A percentile compares a stretch with the other conserved stretches of the same genome.
These are phyloP conservation scores for Cathartes aura DNA, from an alignment of 2,113 vertebrate species.

Conservation along the genomic window DNA sequence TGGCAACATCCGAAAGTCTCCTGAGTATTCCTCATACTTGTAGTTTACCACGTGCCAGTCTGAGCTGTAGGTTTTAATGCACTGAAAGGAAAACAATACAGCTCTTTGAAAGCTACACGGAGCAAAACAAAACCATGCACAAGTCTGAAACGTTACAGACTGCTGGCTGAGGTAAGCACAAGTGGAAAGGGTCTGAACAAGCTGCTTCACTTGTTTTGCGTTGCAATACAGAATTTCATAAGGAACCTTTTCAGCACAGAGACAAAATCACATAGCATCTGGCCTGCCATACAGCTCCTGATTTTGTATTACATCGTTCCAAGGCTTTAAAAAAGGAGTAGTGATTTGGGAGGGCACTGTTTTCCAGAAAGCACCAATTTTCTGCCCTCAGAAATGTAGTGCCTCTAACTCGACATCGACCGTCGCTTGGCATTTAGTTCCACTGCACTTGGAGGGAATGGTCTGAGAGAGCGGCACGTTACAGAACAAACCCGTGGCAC, in stretches of 20 bases:
- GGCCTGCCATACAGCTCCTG: not conserved
- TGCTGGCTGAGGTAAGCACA: not conserved
- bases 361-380: not conserved
- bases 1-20: conserved; percentile 94
- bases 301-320: not conserved
- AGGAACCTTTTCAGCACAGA: not conserved
- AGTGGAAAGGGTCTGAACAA: not conserved
- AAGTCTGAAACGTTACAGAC: not conserved
- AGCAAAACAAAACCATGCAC: not conserved
- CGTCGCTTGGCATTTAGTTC: fast-evolving
- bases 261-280: not conserved
- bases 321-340: not conserved
- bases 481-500: not conserved
- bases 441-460: not conserved
- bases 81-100: conserved; percentile 80
- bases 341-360: not conserved
- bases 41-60: conserved; percentile 95
- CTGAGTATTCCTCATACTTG: conserved; percentile 96
- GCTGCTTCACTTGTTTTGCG: not conserved
- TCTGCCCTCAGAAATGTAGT: not conserved
- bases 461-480: not conserved
- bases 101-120: not conserved
- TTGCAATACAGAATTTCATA: not conserved
- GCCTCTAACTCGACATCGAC: fast-evolving
- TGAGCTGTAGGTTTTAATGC: conserved; percentile 96